phyloP scores from a whole-genome alignment of 2,888 invertebrate genomes.

The Tachystola acroxantha region DNA sequence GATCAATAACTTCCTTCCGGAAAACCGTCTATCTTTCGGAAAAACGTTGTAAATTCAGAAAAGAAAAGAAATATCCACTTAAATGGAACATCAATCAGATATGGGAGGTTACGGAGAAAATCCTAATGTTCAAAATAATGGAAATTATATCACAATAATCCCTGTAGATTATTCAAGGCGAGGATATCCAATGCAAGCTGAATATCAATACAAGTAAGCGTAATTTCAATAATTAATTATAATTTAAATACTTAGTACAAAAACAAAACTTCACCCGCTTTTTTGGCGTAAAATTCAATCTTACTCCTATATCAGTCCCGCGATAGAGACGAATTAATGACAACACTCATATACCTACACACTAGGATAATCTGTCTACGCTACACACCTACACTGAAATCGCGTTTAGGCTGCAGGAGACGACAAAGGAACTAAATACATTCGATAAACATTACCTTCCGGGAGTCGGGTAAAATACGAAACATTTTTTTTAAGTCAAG shows the following conservation, averaged over 20 bases:
- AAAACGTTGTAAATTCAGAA: not conserved
- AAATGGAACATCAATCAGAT: slow-evolving; percentile 66
- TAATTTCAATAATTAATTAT: not conserved
- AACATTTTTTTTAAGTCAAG: not conserved
- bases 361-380: too few species aligned
- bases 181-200: slow-evolving; percentile 75
- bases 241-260: too few species aligned
- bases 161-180: slow-evolving; percentile 78
- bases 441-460: too few species aligned
- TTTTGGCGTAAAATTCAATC: too few species aligned
- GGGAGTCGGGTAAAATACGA: too few species aligned
- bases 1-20: slow-evolving; percentile 51
- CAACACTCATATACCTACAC: too few species aligned
- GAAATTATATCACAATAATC: slow-evolving; percentile 78
- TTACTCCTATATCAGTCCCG: too few species aligned
- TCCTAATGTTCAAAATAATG: slow-evolving; percentile 67
- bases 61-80: not conserved
- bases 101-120: slow-evolving; percentile 72
- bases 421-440: too few species aligned
- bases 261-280: too few species aligned
- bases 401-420: too few species aligned
- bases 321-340: too few species aligned
- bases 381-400: too few species aligned
- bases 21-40: slow-evolving; percentile 10
- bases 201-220: slow-evolving; percentile 79